Evolutionary conservation across 1,140 invertebrate genomes (phyloP), one percentile per base, ranked within the genome.

Genomic region (Plectrocnemia conspersa): DNA sequence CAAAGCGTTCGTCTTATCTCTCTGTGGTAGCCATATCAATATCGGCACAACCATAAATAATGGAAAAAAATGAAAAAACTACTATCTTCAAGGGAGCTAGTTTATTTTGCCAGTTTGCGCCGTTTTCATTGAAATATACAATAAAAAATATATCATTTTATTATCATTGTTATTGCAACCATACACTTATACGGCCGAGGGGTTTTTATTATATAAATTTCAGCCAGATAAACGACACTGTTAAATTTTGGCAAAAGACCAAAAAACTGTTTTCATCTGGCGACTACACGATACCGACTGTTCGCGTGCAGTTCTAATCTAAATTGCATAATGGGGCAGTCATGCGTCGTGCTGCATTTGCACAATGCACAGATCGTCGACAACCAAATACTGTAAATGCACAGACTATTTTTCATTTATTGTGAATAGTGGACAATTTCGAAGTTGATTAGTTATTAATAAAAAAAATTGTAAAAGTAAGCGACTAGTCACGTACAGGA

Each of bases 31-130:
- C 47, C 42, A 33, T 54, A 57, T 61, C 55, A 47, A 52, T 56
- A 61, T 61, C 59, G 35, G 10, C 15, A 46, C 44, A 38, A 42
- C 52, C 47, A 61, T 61, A 61, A 61, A 61, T 61, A 61, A 61
- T 52, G 13, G 33, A 13, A 35, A 52, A 56, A 50, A 49, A 54
- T 49, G 40, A 45, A 52, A 54, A 48, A 36, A 54, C 41, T 52
- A 23, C 4, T 6, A 35, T 13, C 35, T 24, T 22, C 13, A 40
- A 15, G 42, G 25, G 54, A 52, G 59, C 27, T 52, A 32, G 5
- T 38, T n/a, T n/a, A n/a, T n/a, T n/a, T n/a, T 52, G 48, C 13
- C 48, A 52, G 48, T 45, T 52, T 52, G 46, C 48, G 47, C 47
- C 33, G 19, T 35, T 52, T 23, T 60, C 56, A 59, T 59, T 60